Percentiles rank a stretch among this genome's conserved stretches.
Conservation (phyloP, 1,140 invertebrate genomes). For the Hyles vespertilio region DNA sequence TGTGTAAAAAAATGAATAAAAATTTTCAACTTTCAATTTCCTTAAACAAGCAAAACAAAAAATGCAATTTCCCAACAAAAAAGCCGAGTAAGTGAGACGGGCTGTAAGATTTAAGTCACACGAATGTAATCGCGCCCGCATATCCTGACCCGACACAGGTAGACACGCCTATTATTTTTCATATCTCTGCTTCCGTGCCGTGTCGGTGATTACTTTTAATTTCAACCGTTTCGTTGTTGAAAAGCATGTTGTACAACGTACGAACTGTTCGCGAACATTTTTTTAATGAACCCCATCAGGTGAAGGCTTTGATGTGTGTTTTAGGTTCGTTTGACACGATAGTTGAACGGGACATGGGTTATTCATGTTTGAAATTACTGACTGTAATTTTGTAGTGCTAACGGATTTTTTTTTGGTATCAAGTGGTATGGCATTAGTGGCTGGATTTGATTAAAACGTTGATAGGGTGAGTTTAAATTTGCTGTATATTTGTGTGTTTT, state of each 20-base stretch:
- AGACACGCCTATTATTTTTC: conserved; percentile 59
- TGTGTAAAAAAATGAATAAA: too few species aligned
- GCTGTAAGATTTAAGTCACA: conserved; percentile 33
- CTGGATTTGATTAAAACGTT: too few species aligned
- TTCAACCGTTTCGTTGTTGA: conserved; percentile 52
- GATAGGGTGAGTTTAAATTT: too few species aligned
- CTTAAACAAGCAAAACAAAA: too few species aligned
- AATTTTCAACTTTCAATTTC: too few species aligned
- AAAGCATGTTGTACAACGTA: conserved; percentile 45
- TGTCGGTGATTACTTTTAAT: conserved; percentile 67
- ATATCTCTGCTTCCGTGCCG: conserved; percentile 56
- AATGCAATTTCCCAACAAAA: too few species aligned
- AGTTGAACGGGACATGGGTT: conserved; percentile 18
- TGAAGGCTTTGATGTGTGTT: conserved; percentile 46
- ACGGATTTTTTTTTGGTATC: too few species aligned
- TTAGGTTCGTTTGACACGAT: conserved; percentile 42
- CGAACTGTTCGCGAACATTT: conserved; percentile 53
- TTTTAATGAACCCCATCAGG: conserved; percentile 55
- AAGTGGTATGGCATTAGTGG: too few species aligned
- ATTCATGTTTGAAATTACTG: conserved; percentile 1
- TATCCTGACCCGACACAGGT: conserved; percentile 38
- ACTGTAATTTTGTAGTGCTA: too few species aligned
- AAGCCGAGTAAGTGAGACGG: not conserved
- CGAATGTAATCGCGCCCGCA: conserved; percentile 39
- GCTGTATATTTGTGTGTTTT: too few species aligned